Percentiles rank a stretch among this genome's conserved stretches.
These are phyloP conservation scores for Otolemur garnettii DNA, from an alignment of 2,113 vertebrate species.

Conservation along the genomic window DNA sequence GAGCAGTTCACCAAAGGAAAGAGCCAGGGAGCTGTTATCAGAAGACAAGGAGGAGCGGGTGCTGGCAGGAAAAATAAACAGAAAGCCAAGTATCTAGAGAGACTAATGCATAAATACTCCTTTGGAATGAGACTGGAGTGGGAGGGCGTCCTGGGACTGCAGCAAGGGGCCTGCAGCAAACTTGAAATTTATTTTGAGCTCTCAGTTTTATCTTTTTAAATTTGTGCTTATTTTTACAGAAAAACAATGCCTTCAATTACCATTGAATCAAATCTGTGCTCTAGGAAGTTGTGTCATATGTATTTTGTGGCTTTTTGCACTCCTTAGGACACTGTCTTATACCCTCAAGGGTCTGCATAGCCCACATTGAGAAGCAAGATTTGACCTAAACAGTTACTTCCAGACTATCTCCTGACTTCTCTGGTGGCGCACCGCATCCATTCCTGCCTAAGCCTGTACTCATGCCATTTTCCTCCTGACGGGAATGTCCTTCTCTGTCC, in stretches of 20 bases:
- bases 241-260: slow-evolving; percentile 13
- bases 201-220: background rate
- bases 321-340: background rate
- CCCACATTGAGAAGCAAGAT: background rate
- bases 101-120: slow-evolving; percentile 5
- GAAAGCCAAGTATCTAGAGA: slow-evolving; percentile 52
- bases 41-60: slow-evolving; percentile 15
- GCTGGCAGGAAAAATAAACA: slow-evolving; percentile 61
- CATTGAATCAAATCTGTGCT: background rate
- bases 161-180: background rate
- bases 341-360: background rate
- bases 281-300: background rate
- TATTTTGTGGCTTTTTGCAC: background rate
- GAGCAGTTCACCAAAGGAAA: background rate
- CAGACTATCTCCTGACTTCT: background rate
- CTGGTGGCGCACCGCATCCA: background rate
- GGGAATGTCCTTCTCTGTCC: background rate
- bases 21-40: slow-evolving; percentile 31
- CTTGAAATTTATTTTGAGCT: slow-evolving; percentile 51
- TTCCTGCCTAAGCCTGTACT: background rate
- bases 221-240: slow-evolving; percentile 1
- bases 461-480: background rate
- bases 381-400: slow-evolving; percentile 32
- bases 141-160: slow-evolving; percentile 5
- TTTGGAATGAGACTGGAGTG: background rate